Evolutionary conservation across 2,113 vertebrate genomes (phyloP), one percentile per base, ranked within the genome.

Genomic region (Bungarus multicinctus): DNA sequence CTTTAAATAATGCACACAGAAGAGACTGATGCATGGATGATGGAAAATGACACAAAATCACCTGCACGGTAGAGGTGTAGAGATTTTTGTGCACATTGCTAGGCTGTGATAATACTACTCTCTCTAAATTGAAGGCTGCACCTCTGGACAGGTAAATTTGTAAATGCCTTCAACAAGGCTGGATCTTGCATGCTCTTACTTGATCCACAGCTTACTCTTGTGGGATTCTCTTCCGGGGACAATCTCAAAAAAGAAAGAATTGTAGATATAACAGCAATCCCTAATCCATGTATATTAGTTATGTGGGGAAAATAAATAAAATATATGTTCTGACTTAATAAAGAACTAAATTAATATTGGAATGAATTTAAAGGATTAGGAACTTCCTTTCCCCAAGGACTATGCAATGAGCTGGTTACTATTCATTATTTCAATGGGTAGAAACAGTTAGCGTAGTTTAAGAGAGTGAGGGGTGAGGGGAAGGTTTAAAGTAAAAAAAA

Each of bases 1-100:
- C 89, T 93, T 64, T 93, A 85, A 92, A 90, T 30, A 94, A 14
- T 54, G 34, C 89, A 91, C 86, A 60, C 60, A n/a, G 0, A 27
- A 60, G 89, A 55, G 9, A 85, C 0, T 88, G 88, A 91, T 94
- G 92, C 50, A 30, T 54, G 3, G 88, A n/a, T n/a, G 8, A 50
- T 39, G 91, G 92, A 85, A 1, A 88, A 0, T 30, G 89, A 90
- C 92, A 91, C 88, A 23, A 45, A 53, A 64, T 5, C 88, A 92
- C 2, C 55, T 74, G 39, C 20, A 12, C 43, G 14, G 0, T 50
- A 90, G 90, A 90, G 90, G 43, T 69, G 0, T 22, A 4, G 16
- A 54, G 92, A 94, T 9, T 22, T 89, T 27, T 54, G 94, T 89
- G n/a, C 0, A 58, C 39, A 43, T 16, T 69, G 88, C 16, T 14